phyloP scores from a whole-genome alignment of 2,797 vertebrate species.

The Eptatretus atami region DNA sequence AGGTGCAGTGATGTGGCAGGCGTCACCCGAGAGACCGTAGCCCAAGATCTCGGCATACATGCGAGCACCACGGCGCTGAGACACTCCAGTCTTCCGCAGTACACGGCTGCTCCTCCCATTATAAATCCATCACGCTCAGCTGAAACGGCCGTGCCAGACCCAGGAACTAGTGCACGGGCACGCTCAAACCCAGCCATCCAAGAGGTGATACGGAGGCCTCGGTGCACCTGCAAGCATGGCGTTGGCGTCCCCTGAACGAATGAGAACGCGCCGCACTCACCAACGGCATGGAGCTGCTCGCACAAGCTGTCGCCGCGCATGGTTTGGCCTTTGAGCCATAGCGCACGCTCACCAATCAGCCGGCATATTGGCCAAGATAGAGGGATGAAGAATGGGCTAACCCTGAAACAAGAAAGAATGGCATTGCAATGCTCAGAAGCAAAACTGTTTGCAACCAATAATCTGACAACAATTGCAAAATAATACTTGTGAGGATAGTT shows the following conservation, averaged over 20 bases:
- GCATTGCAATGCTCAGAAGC: too few relatives aligned
- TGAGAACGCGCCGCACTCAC: slow-evolving; percentile 57
- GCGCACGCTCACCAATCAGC: slow-evolving; percentile 70
- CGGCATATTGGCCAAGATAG: slow-evolving; percentile 78
- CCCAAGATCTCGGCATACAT: slow-evolving; percentile 71
- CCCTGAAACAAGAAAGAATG: slow-evolving; percentile 8
- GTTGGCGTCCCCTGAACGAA: slow-evolving; percentile 38
- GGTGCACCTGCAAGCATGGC: slow-evolving; percentile 60
- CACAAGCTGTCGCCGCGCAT: slow-evolving; percentile 79
- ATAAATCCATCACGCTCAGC: slow-evolving; percentile 64
- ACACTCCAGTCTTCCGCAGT: slow-evolving; percentile 34
- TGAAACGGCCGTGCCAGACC: slow-evolving; percentile 60
- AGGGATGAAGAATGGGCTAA: slow-evolving; percentile 77
- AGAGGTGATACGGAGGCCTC: slow-evolving; percentile 53
- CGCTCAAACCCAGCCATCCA: slow-evolving; percentile 58
- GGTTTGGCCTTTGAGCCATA: slow-evolving; percentile 65
- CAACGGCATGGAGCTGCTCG: slow-evolving; percentile 52
- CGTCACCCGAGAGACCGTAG: slow-evolving; percentile 74
- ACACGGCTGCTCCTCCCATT: slow-evolving; percentile 65
- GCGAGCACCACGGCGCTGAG: slow-evolving; percentile 28
- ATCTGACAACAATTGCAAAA: too few relatives aligned
- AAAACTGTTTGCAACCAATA: too few relatives aligned
- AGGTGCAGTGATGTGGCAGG: slow-evolving; percentile 68
- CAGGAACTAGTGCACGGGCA: slow-evolving; percentile 47
- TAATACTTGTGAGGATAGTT: too few relatives aligned